These are phyloP conservation scores for Limnephilus marmoratus DNA, from an alignment of 2,888 invertebrate species.

Conservation along the genomic window DNA sequence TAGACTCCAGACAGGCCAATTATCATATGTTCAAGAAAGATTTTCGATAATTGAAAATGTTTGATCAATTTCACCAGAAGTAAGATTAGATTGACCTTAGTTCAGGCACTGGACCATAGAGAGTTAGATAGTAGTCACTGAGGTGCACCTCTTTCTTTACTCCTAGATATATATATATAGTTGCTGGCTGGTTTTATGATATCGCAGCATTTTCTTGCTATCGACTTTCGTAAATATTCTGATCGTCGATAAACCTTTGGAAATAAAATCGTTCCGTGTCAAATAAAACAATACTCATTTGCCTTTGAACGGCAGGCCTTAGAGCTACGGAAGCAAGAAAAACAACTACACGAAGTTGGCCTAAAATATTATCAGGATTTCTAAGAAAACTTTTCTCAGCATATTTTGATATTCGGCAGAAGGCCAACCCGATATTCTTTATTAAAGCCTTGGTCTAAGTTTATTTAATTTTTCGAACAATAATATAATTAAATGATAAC, in stretches of 20 bases:
- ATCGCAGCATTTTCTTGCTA: background rate
- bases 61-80: too few relatives aligned
- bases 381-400: background rate
- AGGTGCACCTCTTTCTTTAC: too few relatives aligned
- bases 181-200: background rate
- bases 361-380: background rate
- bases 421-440: background rate
- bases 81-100: too few relatives aligned
- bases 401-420: background rate
- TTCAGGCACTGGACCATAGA: background rate
- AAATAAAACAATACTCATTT: background rate
- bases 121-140: background rate
- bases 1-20: too few relatives aligned
- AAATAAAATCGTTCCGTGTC: background rate
- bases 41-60: too few relatives aligned
- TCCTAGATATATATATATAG: too few relatives aligned
- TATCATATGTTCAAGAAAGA: too few relatives aligned
- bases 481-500: too few relatives aligned
- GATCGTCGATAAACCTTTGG: background rate
- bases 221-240: background rate
- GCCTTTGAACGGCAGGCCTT: background rate
- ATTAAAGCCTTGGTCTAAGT: too few relatives aligned
- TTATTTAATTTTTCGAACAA: too few relatives aligned
- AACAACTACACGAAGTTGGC: background rate
- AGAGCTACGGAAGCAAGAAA: background rate